phyloP scores from a whole-genome alignment of 1,140 invertebrate genomes.

The Lutraria rhynchaena region DNA sequence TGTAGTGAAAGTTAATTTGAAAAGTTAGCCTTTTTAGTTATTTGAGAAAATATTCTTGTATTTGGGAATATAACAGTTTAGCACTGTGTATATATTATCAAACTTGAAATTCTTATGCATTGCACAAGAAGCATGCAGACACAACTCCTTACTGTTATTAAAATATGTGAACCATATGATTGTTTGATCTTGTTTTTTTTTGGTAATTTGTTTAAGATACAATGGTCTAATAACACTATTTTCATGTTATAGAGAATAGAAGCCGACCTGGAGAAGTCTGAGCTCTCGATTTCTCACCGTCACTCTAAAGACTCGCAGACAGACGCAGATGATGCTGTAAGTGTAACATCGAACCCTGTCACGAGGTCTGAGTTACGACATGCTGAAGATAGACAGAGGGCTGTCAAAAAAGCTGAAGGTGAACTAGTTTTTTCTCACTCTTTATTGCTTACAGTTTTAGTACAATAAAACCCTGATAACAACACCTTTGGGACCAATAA shows the following conservation, averaged over 20 bases:
- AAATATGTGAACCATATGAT: too few relatives aligned
- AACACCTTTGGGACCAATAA: too few relatives aligned
- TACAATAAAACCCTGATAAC: too few relatives aligned
- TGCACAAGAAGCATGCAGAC: not conserved
- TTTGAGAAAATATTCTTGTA: too few relatives aligned
- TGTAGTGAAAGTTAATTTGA: too few relatives aligned
- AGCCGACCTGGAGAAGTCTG: slow-evolving; percentile 59
- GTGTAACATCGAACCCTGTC: slow-evolving; percentile 61
- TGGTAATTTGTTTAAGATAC: not conserved
- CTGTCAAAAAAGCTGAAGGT: slow-evolving; percentile 62
- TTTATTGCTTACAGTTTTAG: not conserved
- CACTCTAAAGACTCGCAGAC: slow-evolving; percentile 56
- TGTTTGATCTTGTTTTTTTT: too few relatives aligned
- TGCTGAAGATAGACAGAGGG: slow-evolving; percentile 52
- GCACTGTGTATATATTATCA: not conserved
- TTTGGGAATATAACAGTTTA: not conserved
- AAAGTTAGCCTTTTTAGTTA: too few relatives aligned
- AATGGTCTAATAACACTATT: not conserved
- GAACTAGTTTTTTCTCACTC: slow-evolving; percentile 1
- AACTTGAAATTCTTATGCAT: not conserved
- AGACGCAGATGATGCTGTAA: slow-evolving; percentile 57
- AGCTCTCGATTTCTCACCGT: not conserved
- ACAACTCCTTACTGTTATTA: too few relatives aligned
- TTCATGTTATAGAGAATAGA: slow-evolving; percentile 63
- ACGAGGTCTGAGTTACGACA: slow-evolving; percentile 58